phyloP scores from a whole-genome alignment of 2,797 vertebrate species.

The Takifugu rubripes region DNA sequence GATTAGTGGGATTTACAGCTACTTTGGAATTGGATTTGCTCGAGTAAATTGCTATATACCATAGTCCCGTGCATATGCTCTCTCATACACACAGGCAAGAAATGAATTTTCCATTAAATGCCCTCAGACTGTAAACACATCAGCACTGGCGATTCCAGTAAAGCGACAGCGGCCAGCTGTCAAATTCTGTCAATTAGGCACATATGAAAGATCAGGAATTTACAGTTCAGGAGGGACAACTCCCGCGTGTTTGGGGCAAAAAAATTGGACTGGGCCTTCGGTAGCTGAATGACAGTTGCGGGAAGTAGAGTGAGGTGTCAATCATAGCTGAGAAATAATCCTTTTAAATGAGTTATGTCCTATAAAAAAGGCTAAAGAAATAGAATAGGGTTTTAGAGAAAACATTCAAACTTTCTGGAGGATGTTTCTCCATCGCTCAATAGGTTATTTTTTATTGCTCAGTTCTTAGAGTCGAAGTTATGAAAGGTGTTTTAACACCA shows the following conservation, averaged over 20 bases:
- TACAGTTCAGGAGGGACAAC: too few relatives aligned
- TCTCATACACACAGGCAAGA: slow-evolving; percentile 1
- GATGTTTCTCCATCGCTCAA: too few relatives aligned
- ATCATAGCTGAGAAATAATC: slow-evolving; percentile 20
- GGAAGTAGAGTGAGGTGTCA: slow-evolving; percentile 26
- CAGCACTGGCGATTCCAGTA: slow-evolving; percentile 11
- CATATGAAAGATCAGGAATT: slow-evolving; percentile 40
- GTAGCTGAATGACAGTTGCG: slow-evolving; percentile 36
- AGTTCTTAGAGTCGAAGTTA: too few relatives aligned
- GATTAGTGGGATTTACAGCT: slow-evolving; percentile 61
- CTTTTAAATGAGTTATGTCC: neutral
- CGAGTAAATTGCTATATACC: slow-evolving; percentile 13
- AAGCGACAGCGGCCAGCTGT: slow-evolving; percentile 26
- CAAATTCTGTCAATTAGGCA: slow-evolving; percentile 38
- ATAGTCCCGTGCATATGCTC: neutral
- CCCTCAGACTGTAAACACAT: slow-evolving; percentile 9
- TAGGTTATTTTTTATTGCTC: too few relatives aligned
- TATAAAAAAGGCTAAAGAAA: too few relatives aligned
- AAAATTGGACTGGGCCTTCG: slow-evolving; percentile 23
- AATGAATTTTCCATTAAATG: slow-evolving; percentile 12
- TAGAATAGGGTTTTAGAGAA: too few relatives aligned
- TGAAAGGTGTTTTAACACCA: too few relatives aligned
- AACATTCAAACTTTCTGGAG: too few relatives aligned
- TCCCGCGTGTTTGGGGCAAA: slow-evolving; percentile 1
- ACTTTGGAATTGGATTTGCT: slow-evolving; percentile 57